These are phyloP conservation scores for Ennomos quercinarius DNA, from an alignment of 2,888 invertebrate species.

Conservation along the genomic window DNA sequence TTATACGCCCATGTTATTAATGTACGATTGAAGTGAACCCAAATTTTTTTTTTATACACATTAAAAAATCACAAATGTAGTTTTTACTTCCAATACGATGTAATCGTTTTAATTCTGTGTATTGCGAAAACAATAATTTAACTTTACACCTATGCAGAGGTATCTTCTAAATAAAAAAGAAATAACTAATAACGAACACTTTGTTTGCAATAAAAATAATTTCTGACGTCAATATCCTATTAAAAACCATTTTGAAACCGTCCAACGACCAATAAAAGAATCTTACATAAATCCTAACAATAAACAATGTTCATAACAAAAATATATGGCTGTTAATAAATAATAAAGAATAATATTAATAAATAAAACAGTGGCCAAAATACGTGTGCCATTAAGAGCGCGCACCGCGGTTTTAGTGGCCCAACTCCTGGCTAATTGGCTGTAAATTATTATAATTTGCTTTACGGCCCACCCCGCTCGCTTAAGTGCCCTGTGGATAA, in stretches of 20 bases:
- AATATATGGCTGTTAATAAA: conserved; percentile 50
- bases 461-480: conserved; percentile 58
- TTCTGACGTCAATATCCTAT: not conserved
- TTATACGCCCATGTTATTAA: too few relatives aligned
- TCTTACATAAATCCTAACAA: conserved; percentile 38
- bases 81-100: too few relatives aligned
- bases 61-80: too few relatives aligned
- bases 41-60: too few relatives aligned
- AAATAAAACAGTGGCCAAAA: conserved; percentile 60
- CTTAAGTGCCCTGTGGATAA: conserved; percentile 51
- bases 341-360: conserved; percentile 57
- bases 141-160: too few relatives aligned
- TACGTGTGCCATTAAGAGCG: conserved; percentile 59
- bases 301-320: conserved; percentile 43
- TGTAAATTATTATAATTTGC: conserved; percentile 75
- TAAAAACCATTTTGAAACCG: conserved; percentile 5
- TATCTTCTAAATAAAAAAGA: too few relatives aligned
- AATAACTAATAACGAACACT: too few relatives aligned
- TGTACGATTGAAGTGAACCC: too few relatives aligned
- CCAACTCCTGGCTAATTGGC: conserved; percentile 65
- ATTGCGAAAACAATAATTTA: too few relatives aligned
- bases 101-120: too few relatives aligned
- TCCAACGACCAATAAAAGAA: conserved; percentile 6
- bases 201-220: conserved; percentile 1
- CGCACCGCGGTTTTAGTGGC: conserved; percentile 57